These are phyloP conservation scores for Perognathus longimembris DNA, from an alignment of 2,113 vertebrate species.

Conservation along the genomic window DNA sequence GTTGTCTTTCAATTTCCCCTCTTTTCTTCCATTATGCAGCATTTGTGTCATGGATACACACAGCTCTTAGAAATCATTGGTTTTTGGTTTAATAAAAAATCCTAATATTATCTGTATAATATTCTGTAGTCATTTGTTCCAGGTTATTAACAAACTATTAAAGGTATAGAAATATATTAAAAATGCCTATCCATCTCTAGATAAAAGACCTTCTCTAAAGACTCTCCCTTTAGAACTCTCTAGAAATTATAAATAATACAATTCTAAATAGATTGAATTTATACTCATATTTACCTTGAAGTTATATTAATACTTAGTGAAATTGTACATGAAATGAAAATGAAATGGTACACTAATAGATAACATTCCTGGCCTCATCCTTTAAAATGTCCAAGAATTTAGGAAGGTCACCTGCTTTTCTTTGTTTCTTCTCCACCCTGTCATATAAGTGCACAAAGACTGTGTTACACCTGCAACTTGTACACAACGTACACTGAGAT, in stretches of 20 bases:
- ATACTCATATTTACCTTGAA: background rate
- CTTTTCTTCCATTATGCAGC: background rate
- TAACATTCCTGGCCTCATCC: rapidly evolving
- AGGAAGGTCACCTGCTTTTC: rapidly evolving
- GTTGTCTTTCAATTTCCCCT: background rate
- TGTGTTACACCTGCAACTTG: background rate
- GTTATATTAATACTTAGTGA: background rate
- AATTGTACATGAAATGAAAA: background rate
- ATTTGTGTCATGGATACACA: background rate
- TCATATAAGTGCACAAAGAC: background rate
- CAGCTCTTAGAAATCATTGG: background rate
- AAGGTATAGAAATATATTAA: background rate
- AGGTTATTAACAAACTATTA: background rate
- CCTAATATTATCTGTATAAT: background rate
- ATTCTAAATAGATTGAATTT: background rate
- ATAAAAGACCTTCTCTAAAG: background rate
- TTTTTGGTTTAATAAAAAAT: background rate
- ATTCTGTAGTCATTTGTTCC: background rate
- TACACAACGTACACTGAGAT: background rate
- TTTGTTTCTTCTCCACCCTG: background rate
- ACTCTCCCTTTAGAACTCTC: background rate
- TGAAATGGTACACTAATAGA: background rate
- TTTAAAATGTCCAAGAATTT: background rate
- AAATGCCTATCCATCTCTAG: background rate
- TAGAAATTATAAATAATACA: background rate